Percentiles rank a stretch among this genome's conserved stretches.
Evolutionary conservation across 2,113 vertebrate species (phyloP).

Genomic region (Osmerus mordax): DNA sequence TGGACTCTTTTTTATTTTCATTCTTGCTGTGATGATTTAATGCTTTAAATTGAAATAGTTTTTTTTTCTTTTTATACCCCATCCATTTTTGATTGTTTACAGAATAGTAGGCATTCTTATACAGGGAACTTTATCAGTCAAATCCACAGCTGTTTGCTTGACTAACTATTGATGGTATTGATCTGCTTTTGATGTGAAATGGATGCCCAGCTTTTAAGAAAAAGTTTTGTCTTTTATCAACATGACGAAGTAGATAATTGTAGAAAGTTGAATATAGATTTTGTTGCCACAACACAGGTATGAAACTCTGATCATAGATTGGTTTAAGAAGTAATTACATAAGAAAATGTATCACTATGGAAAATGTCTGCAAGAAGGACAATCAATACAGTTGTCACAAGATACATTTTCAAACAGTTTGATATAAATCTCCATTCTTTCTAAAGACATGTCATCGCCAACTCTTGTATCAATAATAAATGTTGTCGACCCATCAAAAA

Average conservation of each 20-base stretch:
- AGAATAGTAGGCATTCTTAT: conserved; percentile 34
- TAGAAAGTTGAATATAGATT: not conserved
- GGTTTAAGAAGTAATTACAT: no score
- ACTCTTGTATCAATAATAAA: conserved; percentile 13
- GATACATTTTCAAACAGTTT: conserved; percentile 19
- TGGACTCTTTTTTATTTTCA: conserved; percentile 32
- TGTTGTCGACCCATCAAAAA: not conserved
- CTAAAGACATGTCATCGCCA: not conserved
- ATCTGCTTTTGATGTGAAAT: conserved; percentile 24
- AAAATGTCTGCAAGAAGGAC: conserved; percentile 36
- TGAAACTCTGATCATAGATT: not conserved
- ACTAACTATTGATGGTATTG: conserved; percentile 14
- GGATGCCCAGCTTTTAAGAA: conserved; percentile 24
- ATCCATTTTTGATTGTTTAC: conserved; percentile 41
- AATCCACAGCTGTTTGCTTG: conserved; percentile 32
- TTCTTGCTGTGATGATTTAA: conserved; percentile 39
- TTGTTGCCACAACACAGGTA: not conserved
- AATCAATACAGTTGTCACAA: conserved; percentile 34
- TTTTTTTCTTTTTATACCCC: conserved; percentile 12
- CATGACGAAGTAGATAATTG: not conserved
- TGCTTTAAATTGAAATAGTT: conserved; percentile 42
- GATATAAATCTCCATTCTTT: conserved; percentile 13
- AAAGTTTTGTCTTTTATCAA: conserved; percentile 10
- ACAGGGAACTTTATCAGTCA: conserved; percentile 25
- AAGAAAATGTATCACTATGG: not conserved